Evolutionary conservation across 2,113 vertebrate species (phyloP).

Genomic region (Podarcis muralis): DNA sequence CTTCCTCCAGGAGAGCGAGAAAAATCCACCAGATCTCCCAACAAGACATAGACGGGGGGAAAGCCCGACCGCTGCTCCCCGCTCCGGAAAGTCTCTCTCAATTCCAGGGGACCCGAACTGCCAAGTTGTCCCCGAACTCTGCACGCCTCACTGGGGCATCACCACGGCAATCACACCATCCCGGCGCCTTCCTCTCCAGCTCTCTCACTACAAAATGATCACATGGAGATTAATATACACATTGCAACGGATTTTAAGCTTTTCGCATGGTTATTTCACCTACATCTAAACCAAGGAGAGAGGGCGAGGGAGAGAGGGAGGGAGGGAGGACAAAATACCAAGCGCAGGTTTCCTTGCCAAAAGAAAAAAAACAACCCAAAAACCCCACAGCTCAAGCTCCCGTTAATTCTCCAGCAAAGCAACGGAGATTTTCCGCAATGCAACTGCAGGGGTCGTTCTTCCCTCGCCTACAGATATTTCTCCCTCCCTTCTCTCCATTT

Average conservation of each 20-base stretch:
- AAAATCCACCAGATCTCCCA: slow-evolving; percentile 72
- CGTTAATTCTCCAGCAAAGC: slow-evolving; percentile 38
- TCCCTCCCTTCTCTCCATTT: neutral
- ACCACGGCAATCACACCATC: slow-evolving; percentile 1
- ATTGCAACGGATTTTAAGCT: slow-evolving; percentile 19
- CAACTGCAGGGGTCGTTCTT: slow-evolving; percentile 70
- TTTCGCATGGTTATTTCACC: neutral
- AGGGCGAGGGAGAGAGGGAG: neutral
- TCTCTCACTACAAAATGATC: slow-evolving; percentile 56
- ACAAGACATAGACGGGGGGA: slow-evolving; percentile 77
- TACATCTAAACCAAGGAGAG: neutral
- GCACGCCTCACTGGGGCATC: slow-evolving; percentile 67
- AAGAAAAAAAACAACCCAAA: neutral
- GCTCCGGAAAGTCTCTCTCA: slow-evolving; percentile 52
- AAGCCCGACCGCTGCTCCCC: slow-evolving; percentile 66
- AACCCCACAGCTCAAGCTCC: slow-evolving; percentile 22
- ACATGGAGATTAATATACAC: slow-evolving; percentile 58
- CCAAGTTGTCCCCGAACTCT: slow-evolving; percentile 71
- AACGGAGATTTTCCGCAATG: slow-evolving; percentile 17
- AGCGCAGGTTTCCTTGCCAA: slow-evolving; percentile 10
- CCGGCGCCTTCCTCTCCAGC: slow-evolving; percentile 36
- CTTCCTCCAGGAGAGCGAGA: slow-evolving; percentile 67
- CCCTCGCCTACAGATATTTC: slow-evolving; percentile 28
- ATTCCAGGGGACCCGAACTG: slow-evolving; percentile 58
- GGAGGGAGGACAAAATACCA: slow-evolving; percentile 12